These are phyloP conservation scores for Drosophila auraria DNA, from an alignment of 1,140 invertebrate genomes.

Conservation along the genomic window DNA sequence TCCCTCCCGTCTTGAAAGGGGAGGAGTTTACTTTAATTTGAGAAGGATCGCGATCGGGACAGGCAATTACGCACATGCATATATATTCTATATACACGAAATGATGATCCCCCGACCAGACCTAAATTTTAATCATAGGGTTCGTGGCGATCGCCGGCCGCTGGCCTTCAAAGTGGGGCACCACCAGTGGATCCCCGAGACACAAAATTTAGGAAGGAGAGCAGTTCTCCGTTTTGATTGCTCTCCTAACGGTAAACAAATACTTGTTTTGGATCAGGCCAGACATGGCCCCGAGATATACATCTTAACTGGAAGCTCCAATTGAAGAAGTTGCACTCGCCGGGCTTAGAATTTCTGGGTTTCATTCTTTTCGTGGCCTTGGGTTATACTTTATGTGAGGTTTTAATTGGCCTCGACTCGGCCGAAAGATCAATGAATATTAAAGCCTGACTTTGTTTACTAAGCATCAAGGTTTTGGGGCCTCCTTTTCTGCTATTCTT, in stretches of 20 bases:
- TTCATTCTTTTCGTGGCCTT: conserved; percentile 26
- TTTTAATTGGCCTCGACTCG: conserved; percentile 19
- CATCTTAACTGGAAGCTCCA: conserved; percentile 53
- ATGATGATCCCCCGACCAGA: conserved; percentile 38
- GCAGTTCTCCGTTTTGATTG: conserved; percentile 68
- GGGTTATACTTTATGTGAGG: conserved; percentile 13
- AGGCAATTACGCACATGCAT: conserved; percentile 73
- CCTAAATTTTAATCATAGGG: conserved; percentile 78
- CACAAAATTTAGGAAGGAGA: background rate
- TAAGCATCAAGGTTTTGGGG: background rate
- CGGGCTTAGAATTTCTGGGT: background rate
- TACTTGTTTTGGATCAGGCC: conserved; percentile 27
- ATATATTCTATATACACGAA: conserved; percentile 4
- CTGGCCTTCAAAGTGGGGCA: conserved; percentile 72
- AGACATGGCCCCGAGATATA: conserved; percentile 58
- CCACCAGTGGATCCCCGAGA: background rate
- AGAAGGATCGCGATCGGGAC: conserved; percentile 56
- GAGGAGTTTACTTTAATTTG: conserved; percentile 49
- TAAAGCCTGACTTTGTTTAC: conserved; percentile 14
- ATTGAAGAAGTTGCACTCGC: conserved; percentile 36
- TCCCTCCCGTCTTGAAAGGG: conserved; percentile 6
- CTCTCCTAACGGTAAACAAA: conserved; percentile 69
- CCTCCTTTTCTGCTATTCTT: background rate
- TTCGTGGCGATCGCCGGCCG: conserved; percentile 43
- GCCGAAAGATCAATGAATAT: conserved; percentile 45